A percentile compares a stretch with the other conserved stretches of the same genome.
phyloP scores from a whole-genome alignment of 2,113 vertebrate species.

The Rhinoderma darwinii region DNA sequence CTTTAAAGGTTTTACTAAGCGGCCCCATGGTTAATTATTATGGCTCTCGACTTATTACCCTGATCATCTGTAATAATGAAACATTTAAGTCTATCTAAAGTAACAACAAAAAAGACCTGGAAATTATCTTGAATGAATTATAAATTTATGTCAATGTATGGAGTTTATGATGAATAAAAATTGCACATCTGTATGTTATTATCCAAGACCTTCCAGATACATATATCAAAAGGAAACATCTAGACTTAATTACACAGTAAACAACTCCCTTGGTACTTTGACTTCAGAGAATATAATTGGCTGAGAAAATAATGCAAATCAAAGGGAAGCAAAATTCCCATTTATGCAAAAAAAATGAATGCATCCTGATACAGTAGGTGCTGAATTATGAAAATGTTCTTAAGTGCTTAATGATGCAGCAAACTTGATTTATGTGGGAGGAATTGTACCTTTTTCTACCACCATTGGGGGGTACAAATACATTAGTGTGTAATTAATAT shows the following conservation, averaged over 20 bases:
- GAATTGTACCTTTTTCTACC: no score
- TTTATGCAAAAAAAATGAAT: not conserved
- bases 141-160: not conserved
- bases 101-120: not conserved
- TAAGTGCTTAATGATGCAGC: no score
- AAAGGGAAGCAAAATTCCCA: not conserved
- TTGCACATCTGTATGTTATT: slow-evolving; percentile 28
- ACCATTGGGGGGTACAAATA: no score
- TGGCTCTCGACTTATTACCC: no score
- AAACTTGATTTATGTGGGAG: no score
- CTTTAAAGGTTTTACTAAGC: no score
- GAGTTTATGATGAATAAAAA: slow-evolving; percentile 1
- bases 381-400: not conserved
- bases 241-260: slow-evolving; percentile 6
- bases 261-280: not conserved
- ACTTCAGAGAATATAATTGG: slow-evolving; percentile 13
- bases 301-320: not conserved
- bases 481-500: no score
- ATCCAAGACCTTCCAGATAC: not conserved
- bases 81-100: no score
- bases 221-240: not conserved
- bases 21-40: no score
- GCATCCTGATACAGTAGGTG: not conserved
- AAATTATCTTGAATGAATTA: not conserved
- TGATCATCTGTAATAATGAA: no score